phyloP scores from a whole-genome alignment of 1,140 invertebrate species.

The Oncopeltus fasciatus region DNA sequence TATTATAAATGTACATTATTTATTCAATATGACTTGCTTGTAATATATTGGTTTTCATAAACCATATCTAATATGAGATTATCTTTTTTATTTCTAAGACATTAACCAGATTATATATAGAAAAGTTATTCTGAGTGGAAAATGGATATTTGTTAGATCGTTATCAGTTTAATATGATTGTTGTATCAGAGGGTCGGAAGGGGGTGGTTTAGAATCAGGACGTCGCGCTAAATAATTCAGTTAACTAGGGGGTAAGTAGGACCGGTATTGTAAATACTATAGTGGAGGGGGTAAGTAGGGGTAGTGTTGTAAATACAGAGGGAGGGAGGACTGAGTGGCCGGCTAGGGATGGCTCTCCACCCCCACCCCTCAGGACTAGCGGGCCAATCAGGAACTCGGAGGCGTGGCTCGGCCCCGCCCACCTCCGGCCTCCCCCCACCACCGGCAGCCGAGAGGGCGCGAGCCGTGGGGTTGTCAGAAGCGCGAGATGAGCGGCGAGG shows the following conservation, averaged over 20 bases:
- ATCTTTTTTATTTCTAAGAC: background rate
- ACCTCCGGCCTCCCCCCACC: background rate
- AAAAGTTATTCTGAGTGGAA: background rate
- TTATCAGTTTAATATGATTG: slow-evolving; percentile 5
- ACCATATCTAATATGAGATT: too few species aligned
- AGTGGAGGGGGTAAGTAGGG: slow-evolving; percentile 1
- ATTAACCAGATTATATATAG: background rate
- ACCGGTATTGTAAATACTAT: slow-evolving; percentile 1
- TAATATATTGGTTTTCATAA: too few species aligned
- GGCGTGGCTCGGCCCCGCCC: background rate
- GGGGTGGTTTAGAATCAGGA: background rate
- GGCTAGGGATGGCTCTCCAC: background rate
- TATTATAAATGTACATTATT: too few species aligned
- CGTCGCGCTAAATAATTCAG: background rate
- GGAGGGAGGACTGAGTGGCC: background rate
- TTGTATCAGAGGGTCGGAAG: background rate
- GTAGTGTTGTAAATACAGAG: background rate
- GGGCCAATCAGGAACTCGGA: background rate
- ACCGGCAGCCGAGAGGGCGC: background rate
- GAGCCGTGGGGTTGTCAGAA: background rate
- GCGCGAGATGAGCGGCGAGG: slow-evolving; percentile 11
- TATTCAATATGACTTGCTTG: too few species aligned
- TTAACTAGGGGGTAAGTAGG: slow-evolving; percentile 9
- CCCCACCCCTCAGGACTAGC: background rate
- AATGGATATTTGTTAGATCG: background rate